Base-by-base conservation (phyloP, 2,113 vertebrate species). In the Todiramphus chloris region DNA sequence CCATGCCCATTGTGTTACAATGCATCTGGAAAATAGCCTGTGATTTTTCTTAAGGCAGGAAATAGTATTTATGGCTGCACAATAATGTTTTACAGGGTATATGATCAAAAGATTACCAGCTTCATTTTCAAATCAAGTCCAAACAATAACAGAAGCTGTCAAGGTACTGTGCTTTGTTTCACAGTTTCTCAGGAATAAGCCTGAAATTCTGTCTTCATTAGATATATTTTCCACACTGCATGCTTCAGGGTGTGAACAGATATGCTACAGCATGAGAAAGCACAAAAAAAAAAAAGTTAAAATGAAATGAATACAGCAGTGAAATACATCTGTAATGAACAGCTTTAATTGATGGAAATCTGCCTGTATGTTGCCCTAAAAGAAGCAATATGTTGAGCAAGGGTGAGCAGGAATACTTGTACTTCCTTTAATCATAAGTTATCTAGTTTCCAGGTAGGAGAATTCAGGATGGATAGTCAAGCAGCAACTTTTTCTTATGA, bases 91-190 rank as follows among this genome's bases (percentile, higher is more conserved):
- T 91, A 80, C 50, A 70, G 50, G 83, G 75, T 83, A 80, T 85
- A 90, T 83, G 93, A 96, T 96, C 88, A 86, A 95, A 96, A 92
- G 93, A 90, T 86, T 90, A 72, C 30, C 43, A 86, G 48, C 76
- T 94, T 90, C 19, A 48, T 83, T 83, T 94, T 89, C 60, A 92
- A 63, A 90, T 90, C 78, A 83, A 87, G 68, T 76, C 63, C 60
- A 95, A 90, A 93, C 82, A 94, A 76, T 77, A 87, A 63, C 63
- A 90, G 70, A 91, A 93, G 41, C 37, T 86, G 80, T 64, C 50
- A 80, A 81, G 63, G 46, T 67, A 15, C 59, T 68, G 31, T 83
- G 27, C 79, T 86, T 91, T 90, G 41, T 93, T 88, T 93, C 31
- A 44, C 25, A 43, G 39, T 77, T 95, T 51, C 85, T 92, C 30